phyloP scores from a whole-genome alignment of 1,140 invertebrate species.

The Rhagoletis pomonella region DNA sequence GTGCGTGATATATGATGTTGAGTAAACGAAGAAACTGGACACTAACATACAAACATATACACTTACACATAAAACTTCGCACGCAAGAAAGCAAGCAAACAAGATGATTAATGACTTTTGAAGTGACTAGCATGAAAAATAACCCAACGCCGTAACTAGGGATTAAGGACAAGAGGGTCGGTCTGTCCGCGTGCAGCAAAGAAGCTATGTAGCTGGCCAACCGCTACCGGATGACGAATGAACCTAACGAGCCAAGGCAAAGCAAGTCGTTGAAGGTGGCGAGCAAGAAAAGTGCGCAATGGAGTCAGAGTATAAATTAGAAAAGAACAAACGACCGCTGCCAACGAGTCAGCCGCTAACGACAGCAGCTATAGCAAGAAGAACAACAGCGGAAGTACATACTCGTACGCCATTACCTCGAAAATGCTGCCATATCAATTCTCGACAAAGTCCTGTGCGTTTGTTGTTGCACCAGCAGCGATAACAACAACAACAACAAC shows the following conservation, averaged over 20 bases:
- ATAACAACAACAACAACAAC: not conserved
- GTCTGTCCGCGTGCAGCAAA: not conserved
- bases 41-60: conserved; percentile 24
- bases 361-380: conserved; percentile 26
- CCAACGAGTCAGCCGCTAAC: conserved; percentile 9
- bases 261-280: conserved; percentile 26
- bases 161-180: not conserved
- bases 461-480: not conserved
- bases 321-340: conserved; percentile 35
- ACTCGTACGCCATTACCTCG: conserved; percentile 44
- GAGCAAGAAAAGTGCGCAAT: conserved; percentile 44
- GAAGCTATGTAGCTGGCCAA: conserved; percentile 13
- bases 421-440: conserved; percentile 45
- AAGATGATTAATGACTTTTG: conserved; percentile 73
- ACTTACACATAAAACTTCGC: conserved; percentile 30
- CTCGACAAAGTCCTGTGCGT: conserved; percentile 26
- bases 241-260: conserved; percentile 37
- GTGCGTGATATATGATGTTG: conserved; percentile 57
- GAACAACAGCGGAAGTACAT: conserved; percentile 48
- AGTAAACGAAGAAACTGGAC: conserved; percentile 45
- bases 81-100: conserved; percentile 54
- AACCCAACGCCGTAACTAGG: conserved; percentile 55
- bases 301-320: conserved; percentile 54
- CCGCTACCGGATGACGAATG: conserved; percentile 43
- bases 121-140: conserved; percentile 68